Conservation (phyloP, 2,888 invertebrate genomes). For the Spisula solida region DNA sequence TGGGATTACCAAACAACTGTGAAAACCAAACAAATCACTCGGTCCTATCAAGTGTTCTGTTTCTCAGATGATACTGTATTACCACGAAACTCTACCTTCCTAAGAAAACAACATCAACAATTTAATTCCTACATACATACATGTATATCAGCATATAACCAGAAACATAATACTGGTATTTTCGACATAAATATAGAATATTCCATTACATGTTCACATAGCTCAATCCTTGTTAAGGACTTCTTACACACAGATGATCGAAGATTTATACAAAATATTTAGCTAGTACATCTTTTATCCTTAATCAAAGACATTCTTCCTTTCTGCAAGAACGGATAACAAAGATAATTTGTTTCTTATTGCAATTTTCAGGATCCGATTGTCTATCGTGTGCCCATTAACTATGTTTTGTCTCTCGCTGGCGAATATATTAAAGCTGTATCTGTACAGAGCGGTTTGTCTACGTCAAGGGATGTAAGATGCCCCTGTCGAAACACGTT, state of each 20-base stretch:
- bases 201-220: neutral
- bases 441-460: neutral
- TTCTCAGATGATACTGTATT: too few species aligned
- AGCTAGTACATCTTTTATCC: constrained; percentile 5
- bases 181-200: neutral
- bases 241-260: neutral
- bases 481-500: neutral
- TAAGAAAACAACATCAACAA: too few species aligned
- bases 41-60: too few species aligned
- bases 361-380: constrained; percentile 36
- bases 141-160: too few species aligned
- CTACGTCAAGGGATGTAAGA: neutral
- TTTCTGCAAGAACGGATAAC: constrained; percentile 41
- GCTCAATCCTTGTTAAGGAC: neutral
- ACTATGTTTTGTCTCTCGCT: neutral
- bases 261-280: neutral
- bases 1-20: too few species aligned
- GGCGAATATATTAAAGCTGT: constrained; percentile 15
- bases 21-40: too few species aligned
- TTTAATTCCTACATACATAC: too few species aligned
- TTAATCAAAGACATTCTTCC: constrained; percentile 29
- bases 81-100: too few species aligned
- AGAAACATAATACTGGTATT: too few species aligned
- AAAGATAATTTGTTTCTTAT: constrained; percentile 45
- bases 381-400: constrained; percentile 45